phyloP scores from a whole-genome alignment of 2,888 invertebrate species.

The Drosophila picticornis region DNA sequence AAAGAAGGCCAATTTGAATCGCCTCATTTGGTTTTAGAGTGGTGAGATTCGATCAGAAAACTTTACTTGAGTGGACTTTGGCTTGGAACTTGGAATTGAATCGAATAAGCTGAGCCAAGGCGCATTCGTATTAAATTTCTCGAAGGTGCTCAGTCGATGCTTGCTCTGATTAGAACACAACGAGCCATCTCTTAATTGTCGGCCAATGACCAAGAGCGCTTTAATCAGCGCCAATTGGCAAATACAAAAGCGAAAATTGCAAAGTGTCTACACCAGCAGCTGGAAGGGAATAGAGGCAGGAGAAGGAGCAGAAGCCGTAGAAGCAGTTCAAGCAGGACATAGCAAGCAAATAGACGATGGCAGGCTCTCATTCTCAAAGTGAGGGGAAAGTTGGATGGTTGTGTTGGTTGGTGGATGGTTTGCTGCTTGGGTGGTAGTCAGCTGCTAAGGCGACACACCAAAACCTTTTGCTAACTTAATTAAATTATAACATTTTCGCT shows the following conservation, averaged over 20 bases:
- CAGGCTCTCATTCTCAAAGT: slow-evolving; percentile 15
- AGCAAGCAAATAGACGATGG: slow-evolving; percentile 17
- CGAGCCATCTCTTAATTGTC: slow-evolving; percentile 70
- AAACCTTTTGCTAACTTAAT: slow-evolving; percentile 79
- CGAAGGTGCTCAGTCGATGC: slow-evolving; percentile 19
- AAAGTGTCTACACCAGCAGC: slow-evolving; percentile 48
- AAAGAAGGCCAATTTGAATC: slow-evolving; percentile 2
- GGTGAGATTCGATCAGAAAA: not conserved
- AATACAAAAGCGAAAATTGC: slow-evolving; percentile 72
- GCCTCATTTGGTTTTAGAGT: slow-evolving; percentile 7
- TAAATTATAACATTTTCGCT: slow-evolving; percentile 78
- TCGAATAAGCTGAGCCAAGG: slow-evolving; percentile 3
- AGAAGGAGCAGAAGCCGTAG: not conserved
- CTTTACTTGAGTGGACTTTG: not conserved
- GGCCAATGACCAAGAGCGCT: slow-evolving; percentile 69
- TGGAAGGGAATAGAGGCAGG: not conserved
- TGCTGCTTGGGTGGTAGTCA: slow-evolving; percentile 13
- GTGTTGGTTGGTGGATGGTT: not conserved
- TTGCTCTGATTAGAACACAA: slow-evolving; percentile 57
- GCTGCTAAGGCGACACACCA: slow-evolving; percentile 53
- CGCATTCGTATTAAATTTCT: slow-evolving; percentile 10
- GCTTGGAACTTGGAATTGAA: not conserved
- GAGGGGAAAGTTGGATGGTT: slow-evolving; percentile 10
- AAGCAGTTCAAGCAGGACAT: slow-evolving; percentile 1
- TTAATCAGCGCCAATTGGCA: slow-evolving; percentile 76